Percentiles rank a stretch among this genome's conserved stretches.
Evolutionary conservation across 2,797 vertebrate genomes (phyloP).

Genomic region (Carduelis carduelis): DNA sequence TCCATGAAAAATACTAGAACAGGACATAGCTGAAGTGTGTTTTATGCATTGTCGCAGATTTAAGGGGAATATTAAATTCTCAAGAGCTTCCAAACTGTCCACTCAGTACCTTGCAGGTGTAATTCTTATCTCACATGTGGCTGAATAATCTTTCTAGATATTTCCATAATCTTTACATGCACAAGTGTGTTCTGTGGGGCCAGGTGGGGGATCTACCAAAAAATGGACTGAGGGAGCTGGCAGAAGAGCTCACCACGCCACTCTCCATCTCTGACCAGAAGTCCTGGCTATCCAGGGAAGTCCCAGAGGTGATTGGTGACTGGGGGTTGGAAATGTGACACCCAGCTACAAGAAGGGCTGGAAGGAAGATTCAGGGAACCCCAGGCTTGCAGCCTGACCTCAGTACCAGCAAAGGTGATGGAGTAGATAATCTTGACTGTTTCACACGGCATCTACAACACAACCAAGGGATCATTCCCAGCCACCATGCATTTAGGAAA

Average conservation of each 20-base stretch:
- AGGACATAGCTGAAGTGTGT: not conserved
- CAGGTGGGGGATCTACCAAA: not conserved
- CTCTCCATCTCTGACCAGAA: not conserved
- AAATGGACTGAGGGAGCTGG: not conserved
- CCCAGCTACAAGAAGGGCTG: not conserved
- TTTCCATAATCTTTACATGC: not conserved
- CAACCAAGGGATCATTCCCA: not conserved
- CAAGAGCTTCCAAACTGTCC: not conserved
- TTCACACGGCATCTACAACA: rapidly evolving
- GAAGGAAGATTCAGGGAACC: not conserved
- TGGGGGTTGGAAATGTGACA: not conserved
- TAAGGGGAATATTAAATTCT: not conserved
- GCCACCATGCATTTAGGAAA: not conserved
- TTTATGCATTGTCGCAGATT: not conserved
- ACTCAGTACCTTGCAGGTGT: not conserved
- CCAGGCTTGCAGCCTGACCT: not conserved
- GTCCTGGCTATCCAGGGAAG: not conserved
- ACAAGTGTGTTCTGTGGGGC: rapidly evolving
- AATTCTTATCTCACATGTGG: not conserved
- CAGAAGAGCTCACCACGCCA: not conserved
- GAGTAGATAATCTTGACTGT: not conserved
- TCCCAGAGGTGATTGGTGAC: not conserved
- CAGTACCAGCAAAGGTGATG: not conserved
- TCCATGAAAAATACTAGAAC: constrained; percentile 20
- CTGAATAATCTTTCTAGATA: not conserved